These are phyloP conservation scores for Zophobas atratus DNA, from an alignment of 1,140 invertebrate genomes.

Conservation along the genomic window DNA sequence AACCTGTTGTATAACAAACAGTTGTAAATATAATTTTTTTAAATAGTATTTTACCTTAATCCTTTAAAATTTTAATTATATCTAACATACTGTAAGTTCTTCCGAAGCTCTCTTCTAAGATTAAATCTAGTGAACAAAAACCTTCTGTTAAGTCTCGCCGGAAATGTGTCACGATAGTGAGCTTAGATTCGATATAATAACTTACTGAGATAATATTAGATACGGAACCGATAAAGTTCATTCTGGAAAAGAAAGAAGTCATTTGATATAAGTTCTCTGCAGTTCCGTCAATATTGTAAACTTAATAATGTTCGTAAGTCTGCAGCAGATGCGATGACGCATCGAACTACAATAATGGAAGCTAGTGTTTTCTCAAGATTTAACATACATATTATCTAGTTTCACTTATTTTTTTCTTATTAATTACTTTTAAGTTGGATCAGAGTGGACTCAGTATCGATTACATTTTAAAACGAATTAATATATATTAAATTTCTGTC, in stretches of 20 bases:
- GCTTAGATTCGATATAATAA: slow-evolving; percentile 27
- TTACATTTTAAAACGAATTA: no score
- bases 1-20: no score
- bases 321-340: slow-evolving; percentile 22
- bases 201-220: slow-evolving; percentile 29
- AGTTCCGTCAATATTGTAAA: slow-evolving; percentile 30
- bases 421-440: no score
- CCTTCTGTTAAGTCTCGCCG: neutral
- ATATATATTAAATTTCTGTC: no score
- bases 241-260: slow-evolving; percentile 23
- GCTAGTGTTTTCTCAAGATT: neutral
- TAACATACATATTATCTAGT: no score
- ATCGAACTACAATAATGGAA: slow-evolving; percentile 9
- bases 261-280: slow-evolving; percentile 26
- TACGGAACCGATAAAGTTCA: slow-evolving; percentile 34
- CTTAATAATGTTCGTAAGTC: slow-evolving; percentile 29
- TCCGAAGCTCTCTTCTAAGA: neutral
- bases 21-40: no score
- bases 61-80: no score
- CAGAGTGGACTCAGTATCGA: no score
- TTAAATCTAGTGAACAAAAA: neutral
- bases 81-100: no score
- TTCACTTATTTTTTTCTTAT: no score
- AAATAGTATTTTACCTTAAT: no score
- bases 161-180: slow-evolving; percentile 29